Conservation (phyloP, 2,113 vertebrate genomes). For the Lamprologus callipterus region DNA sequence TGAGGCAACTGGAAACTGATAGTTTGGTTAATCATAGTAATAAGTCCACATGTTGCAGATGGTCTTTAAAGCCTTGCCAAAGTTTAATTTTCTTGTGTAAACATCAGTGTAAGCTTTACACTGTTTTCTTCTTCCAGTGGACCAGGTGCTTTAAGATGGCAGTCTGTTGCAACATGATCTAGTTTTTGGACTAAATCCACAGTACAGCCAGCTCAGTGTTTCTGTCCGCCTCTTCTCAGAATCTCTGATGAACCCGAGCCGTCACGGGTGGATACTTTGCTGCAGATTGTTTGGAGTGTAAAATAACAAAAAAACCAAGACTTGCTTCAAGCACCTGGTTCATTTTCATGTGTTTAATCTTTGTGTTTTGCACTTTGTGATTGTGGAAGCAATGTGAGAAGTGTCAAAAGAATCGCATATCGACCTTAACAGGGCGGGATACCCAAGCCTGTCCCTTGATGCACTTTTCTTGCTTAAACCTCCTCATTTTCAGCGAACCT, state of each 20-base stretch:
- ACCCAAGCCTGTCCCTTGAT: slow-evolving; percentile 3
- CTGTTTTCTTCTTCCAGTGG: neutral
- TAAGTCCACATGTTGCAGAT: slow-evolving; percentile 16
- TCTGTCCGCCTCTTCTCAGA: neutral
- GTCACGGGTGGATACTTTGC: neutral
- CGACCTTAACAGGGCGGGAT: neutral
- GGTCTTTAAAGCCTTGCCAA: slow-evolving; percentile 1
- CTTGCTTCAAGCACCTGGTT: slow-evolving; percentile 9
- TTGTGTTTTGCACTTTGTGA: slow-evolving; percentile 1
- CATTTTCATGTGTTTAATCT: slow-evolving; percentile 26
- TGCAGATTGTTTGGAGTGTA: neutral
- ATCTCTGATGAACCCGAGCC: neutral
- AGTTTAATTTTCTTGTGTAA: slow-evolving; percentile 14
- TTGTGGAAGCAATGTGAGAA: slow-evolving; percentile 31
- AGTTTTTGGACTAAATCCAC: neutral
- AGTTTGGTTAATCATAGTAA: slow-evolving; percentile 5
- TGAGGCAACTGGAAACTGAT: slow-evolving; percentile 4
- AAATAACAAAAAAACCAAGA: neutral
- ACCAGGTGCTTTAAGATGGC: slow-evolving; percentile 17
- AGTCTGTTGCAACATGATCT: neutral
- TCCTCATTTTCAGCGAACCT: neutral
- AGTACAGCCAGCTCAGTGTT: neutral
- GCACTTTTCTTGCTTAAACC: slow-evolving; percentile 6
- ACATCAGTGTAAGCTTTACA: neutral
- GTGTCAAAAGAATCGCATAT: slow-evolving; percentile 35